These are phyloP conservation scores for Anoplolepis gracilipes DNA, from an alignment of 1,140 invertebrate genomes.

Conservation along the genomic window DNA sequence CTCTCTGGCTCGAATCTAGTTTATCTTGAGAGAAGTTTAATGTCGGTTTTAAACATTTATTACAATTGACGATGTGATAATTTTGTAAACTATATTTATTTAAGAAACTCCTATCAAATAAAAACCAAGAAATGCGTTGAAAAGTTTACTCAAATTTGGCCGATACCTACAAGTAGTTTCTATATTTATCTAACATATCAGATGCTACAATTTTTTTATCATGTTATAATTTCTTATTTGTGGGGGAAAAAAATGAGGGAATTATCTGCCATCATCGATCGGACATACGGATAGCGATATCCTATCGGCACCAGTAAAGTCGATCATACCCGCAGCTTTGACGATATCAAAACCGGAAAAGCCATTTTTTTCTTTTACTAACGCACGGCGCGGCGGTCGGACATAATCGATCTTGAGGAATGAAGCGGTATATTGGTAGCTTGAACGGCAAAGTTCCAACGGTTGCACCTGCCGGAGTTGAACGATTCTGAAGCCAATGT, in stretches of 20 bases:
- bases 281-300: neutral
- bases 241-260: neutral
- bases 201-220: neutral
- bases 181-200: neutral
- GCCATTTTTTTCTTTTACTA: conserved; percentile 30
- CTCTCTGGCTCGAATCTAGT: neutral
- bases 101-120: neutral
- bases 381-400: conserved; percentile 13
- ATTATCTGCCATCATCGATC: conserved; percentile 20
- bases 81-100: neutral
- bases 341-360: conserved; percentile 41
- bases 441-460: neutral
- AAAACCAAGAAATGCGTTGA: neutral
- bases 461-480: conserved; percentile 24
- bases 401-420: conserved; percentile 36
- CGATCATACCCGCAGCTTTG: conserved; percentile 17
- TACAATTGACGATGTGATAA: neutral
- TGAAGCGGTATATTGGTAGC: neutral
- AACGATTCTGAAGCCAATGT: conserved; percentile 19
- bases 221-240: neutral
- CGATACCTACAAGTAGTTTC: neutral
- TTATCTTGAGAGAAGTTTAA: neutral
- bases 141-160: neutral
- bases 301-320: neutral
- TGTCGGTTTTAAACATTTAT: neutral